Evolutionary conservation across 2,113 vertebrate genomes (phyloP).

Genomic region (Asarcornis scutulata): DNA sequence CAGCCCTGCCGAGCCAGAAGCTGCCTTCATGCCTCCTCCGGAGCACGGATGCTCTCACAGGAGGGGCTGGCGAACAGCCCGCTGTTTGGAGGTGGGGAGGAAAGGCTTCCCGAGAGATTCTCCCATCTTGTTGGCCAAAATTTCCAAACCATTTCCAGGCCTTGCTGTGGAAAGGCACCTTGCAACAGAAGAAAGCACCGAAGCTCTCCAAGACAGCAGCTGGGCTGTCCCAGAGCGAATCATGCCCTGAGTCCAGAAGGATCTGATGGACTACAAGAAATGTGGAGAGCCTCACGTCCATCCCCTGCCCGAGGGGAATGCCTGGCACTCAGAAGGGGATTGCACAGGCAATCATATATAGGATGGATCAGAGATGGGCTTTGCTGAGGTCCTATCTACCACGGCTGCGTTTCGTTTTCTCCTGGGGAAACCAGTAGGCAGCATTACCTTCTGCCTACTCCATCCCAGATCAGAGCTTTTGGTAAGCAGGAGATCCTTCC

Average conservation of each 20-base stretch:
- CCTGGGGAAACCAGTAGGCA: not conserved
- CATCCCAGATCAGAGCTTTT: not conserved
- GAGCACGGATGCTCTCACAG: fast-evolving
- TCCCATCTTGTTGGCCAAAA: not conserved
- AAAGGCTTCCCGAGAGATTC: not conserved
- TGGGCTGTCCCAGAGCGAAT: not conserved
- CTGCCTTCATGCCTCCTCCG: fast-evolving
- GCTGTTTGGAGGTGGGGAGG: not conserved
- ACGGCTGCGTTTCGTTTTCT: not conserved
- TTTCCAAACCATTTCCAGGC: not conserved
- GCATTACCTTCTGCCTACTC: not conserved
- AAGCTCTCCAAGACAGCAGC: not conserved
- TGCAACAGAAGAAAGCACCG: not conserved
- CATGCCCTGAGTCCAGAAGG: not conserved
- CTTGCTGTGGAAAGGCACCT: not conserved
- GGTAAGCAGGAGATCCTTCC: not conserved
- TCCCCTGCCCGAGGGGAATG: not conserved
- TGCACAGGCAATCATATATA: not conserved
- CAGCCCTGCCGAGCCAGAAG: not conserved
- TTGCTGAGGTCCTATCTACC: not conserved
- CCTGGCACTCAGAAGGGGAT: not conserved
- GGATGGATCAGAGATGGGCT: not conserved
- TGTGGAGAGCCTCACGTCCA: not conserved
- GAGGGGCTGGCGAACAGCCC: not conserved
- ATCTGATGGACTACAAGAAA: not conserved